phyloP scores from a whole-genome alignment of 1,140 invertebrate genomes.

The Wiebesia pumilae region DNA sequence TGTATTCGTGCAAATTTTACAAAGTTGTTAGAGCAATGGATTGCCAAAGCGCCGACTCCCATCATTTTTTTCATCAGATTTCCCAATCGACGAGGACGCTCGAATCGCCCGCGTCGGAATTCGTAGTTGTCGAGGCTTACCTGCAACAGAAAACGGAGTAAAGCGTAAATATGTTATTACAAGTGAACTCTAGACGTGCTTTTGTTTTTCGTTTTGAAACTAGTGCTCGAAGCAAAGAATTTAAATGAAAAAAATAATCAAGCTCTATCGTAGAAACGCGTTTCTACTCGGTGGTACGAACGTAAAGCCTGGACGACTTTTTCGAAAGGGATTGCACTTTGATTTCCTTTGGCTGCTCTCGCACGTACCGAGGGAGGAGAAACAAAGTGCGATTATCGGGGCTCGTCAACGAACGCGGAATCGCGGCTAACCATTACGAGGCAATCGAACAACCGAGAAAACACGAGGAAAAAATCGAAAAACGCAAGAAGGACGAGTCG shows the following conservation, averaged over 20 bases:
- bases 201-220: neutral
- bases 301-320: neutral
- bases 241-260: neutral
- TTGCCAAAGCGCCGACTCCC: conserved; percentile 30
- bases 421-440: no score
- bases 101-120: neutral
- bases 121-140: conserved; percentile 22
- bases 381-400: neutral
- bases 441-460: neutral
- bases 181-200: neutral
- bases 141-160: conserved; percentile 37
- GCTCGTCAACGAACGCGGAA: no score
- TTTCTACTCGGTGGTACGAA: neutral
- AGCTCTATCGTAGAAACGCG: neutral
- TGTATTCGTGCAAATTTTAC: conserved; percentile 22
- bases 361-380: neutral
- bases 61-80: no score
- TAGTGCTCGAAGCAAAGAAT: neutral
- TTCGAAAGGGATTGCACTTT: neutral
- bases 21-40: neutral
- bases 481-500: neutral
- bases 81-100: conserved; percentile 19
- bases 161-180: neutral
- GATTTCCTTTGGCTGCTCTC: neutral
- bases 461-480: neutral